Evolutionary conservation across 2,113 vertebrate species (phyloP), one percentile per base, ranked within the genome.

Genomic region (Pontoporia blainvillei): DNA sequence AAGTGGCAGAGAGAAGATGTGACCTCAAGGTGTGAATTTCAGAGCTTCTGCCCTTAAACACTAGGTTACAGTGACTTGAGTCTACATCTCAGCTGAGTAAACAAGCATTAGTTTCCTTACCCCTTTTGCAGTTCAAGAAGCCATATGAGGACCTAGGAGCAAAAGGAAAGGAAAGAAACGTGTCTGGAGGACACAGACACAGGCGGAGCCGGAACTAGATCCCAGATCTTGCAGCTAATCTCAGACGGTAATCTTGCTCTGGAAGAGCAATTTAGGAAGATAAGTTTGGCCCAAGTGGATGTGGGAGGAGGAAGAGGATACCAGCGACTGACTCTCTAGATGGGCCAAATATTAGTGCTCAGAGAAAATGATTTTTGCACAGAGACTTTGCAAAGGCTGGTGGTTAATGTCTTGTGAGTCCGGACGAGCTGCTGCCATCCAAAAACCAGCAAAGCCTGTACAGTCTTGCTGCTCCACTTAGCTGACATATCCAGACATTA

Each of bases 401-500:
- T 85, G 76, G 92, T 23, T 67, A 64, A 90, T 17, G 62, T 76
- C 66, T 87, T n/a, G 14, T 76, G 72, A 52, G 59, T 67, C 31
- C 44, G 44, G 73, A 57, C 0, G 11, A 93, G 69, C 64, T n/a
- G 27, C 86, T 91, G 52, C 75, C 79, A 59, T 36, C 29, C 44
- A 29, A 61, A 91, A 27, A 17, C 52, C 2, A 3, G 46, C 8
- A 13, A 64, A 88, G 49, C 97, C 91, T 96, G 97, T 85, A n/a
- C 34, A 25, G 93, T 92, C 98, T 97, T 98, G 97, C 92, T 54
- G 72, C 62, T 71, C 52, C 52, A 0, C 72, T 85, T 67, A 67
- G 82, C 72, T 90, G 97, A 91, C 86, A 87, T 46, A 83, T 25
- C 44, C 79, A 95, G 94, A 95, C 61, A 76, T 72, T 57, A 54